Evolutionary conservation across 2,888 invertebrate genomes (phyloP), one percentile per base, ranked within the genome.

Genomic region (Eueremaeus valkanovi): DNA sequence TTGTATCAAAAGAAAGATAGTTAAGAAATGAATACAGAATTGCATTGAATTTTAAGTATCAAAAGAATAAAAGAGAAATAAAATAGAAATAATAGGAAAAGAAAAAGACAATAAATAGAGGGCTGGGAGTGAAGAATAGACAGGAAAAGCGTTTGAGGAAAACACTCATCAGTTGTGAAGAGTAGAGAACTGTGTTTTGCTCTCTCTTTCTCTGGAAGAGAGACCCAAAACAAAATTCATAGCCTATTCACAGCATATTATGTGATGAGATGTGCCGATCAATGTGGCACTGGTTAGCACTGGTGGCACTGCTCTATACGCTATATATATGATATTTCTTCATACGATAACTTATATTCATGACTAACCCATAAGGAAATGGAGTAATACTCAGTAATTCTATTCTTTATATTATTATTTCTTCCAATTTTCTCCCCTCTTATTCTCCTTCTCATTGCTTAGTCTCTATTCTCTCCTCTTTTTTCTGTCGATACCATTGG

Each of bases 331-430:
- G 21, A 40, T 51, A 51, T 21, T 16, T n/a, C 51, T 21, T 51
- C 45, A 51, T n/a, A 8, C 21, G 51, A 51, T 51, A 51, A 51
- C 24, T 51, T 51, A 6, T 51, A 51, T 51, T 51, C 51, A 51
- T 51, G 51, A 24, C 21, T 51, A 51, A 51, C 51, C 51, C 51
- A 51, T 51, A 51, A 51, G 51, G 51, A 51, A 51, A 51, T 51
- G 51, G 51, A n/a, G n/a, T n/a, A n/a, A n/a, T n/a, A n/a, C n/a
- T n/a, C 51, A 45, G 51, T 51, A 51, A 51, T 51, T n/a, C 51
- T 21, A 51, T 51, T 21, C 51, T 51, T 51, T 16, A 11, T 45
- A 21, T 21, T 21, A 51, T 51, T 51, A n/a, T 51, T 21, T 51
- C 21, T 21, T 51, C 5, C 21, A 24, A 51, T 51, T 51, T 21